Evolutionary conservation across 2,113 vertebrate genomes (phyloP), one percentile per base, ranked within the genome.

Genomic region (Scophthalmus maximus): DNA sequence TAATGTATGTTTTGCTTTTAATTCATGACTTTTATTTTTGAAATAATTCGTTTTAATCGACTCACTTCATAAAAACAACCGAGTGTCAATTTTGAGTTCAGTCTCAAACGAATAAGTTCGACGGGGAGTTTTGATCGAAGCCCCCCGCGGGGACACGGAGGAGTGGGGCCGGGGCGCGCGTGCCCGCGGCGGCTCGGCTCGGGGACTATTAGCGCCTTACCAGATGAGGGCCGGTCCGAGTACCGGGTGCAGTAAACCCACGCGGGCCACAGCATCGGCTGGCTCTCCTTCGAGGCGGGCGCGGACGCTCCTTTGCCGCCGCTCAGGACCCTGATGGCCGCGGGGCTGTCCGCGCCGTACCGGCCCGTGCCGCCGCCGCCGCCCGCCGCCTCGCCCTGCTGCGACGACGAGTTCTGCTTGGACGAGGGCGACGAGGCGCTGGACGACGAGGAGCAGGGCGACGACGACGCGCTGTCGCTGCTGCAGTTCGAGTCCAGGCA

Each of bases 181-280:
- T 46, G 42, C 42, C 42, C 42, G 42, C 0, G 42, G 5, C 42
- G 42, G 42, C 3, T 4, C 3, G 42, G 5, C 8, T 17, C 6
- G 42, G 9, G 26, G 9, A 6, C 14, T 51, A 20, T 50, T 50
- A 17, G 32, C 92, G 91, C 93, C 97, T 98, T 96, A 99, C 97
- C 97, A 84, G 96, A 99, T 94, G 97, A 99, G 50, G 97, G 97
- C 85, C 97, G 95, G 92, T 99, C 97, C 86, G 97, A 98, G 89
- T 98, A 99, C 20, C 97, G 94, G 14, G 97, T 99, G 85, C 97
- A 99, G 93, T 98, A 98, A 67, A 99, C 97, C 97, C 97, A 98
- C 65, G 97, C 97, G 82, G 97, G 97, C 97, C 96, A 98, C 44
- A 98, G 91, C 69, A 98, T 83, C 67, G 95, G 94, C 89, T 96